Conservation (phyloP, 2,888 invertebrate species). For the Falcaria lacertinaria region DNA sequence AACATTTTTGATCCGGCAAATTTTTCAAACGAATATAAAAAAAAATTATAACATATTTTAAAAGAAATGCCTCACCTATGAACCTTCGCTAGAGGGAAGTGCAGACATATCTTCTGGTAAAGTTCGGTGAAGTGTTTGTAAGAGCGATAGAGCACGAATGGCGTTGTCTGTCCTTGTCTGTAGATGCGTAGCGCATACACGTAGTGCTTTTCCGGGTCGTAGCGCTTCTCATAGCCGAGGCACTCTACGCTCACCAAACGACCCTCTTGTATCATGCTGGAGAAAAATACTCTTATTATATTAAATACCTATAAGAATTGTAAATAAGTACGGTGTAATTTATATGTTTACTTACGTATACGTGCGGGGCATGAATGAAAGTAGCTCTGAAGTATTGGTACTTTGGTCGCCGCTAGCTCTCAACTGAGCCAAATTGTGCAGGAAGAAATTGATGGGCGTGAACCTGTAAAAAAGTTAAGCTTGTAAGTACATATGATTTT, state of each 20-base stretch:
- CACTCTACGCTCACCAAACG: constrained; percentile 91
- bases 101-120: constrained; percentile 94
- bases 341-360: constrained; percentile 86
- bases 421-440: constrained; percentile 97
- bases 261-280: constrained; percentile 93
- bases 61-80: constrained; percentile 84
- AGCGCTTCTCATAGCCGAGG: constrained; percentile 94
- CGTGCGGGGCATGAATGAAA: constrained; percentile 96
- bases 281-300: no score
- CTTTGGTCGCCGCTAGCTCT: constrained; percentile 93
- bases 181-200: constrained; percentile 93
- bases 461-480: constrained; percentile 72
- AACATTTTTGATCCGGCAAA: no score
- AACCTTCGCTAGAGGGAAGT: constrained; percentile 94
- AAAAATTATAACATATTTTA: neutral
- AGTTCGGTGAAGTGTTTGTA: constrained; percentile 98
- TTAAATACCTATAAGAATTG: no score
- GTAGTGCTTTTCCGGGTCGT: constrained; percentile 98
- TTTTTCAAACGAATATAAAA: neutral
- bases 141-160: constrained; percentile 93
- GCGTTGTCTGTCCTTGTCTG: constrained; percentile 91
- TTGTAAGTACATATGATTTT: no score
- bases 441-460: constrained; percentile 98
- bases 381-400: constrained; percentile 83
- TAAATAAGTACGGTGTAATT: no score